Evolutionary conservation across 2,113 vertebrate genomes (phyloP).

Genomic region (Sarotherodon lohbergeri): DNA sequence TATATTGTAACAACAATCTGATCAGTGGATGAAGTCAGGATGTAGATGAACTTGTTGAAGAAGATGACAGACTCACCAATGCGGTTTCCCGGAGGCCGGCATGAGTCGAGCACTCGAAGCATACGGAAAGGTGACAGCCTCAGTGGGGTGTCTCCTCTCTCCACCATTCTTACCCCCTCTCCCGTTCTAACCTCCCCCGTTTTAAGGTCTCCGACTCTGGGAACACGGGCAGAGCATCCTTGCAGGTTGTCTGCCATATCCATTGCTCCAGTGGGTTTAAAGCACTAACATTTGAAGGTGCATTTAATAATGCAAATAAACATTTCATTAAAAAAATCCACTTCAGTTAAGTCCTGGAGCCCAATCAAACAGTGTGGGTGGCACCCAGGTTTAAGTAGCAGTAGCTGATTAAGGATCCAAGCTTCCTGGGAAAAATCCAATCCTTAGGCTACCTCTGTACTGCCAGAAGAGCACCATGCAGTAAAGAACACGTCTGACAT

Average conservation of each 20-base stretch:
- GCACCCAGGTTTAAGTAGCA: not conserved
- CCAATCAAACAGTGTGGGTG: not conserved
- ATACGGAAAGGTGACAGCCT: constrained; percentile 72
- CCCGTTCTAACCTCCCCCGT: constrained; percentile 35
- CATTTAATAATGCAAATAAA: not conserved
- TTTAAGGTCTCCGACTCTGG: constrained; percentile 22
- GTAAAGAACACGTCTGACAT: not conserved
- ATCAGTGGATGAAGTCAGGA: not conserved
- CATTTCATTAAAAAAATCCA: not conserved
- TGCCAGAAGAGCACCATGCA: not conserved
- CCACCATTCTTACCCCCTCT: constrained; percentile 49
- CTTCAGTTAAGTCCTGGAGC: not conserved
- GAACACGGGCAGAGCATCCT: constrained; percentile 21
- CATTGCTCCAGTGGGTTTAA: constrained; percentile 17
- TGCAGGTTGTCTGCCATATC: constrained; percentile 41
- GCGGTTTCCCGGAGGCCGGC: constrained; percentile 60
- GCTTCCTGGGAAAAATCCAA: not conserved
- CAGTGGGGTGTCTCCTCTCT: constrained; percentile 56
- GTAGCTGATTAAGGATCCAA: not conserved
- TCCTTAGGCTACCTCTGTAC: not conserved
- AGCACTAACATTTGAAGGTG: not conserved
- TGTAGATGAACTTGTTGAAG: not conserved
- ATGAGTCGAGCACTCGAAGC: constrained; percentile 70
- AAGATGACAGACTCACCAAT: constrained; percentile 64
- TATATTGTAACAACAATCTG: not conserved